Percentiles rank a stretch among this genome's conserved stretches.
Conservation (phyloP, 23 tunicate genomes). For the Diplosoma virens region DNA sequence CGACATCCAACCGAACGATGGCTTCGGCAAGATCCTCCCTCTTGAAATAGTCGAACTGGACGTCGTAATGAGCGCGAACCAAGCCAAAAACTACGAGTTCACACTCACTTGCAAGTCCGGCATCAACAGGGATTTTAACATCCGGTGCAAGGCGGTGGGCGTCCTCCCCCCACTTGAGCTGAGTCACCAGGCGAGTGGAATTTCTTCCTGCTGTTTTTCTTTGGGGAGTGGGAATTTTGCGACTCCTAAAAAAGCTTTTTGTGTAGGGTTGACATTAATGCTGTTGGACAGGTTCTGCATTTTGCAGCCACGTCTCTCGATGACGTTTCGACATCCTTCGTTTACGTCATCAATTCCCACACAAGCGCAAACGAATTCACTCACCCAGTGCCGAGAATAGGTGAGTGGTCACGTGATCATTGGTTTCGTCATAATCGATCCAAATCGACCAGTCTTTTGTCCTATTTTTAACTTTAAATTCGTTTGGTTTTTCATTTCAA, state of each 20-base stretch:
- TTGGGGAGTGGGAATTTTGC: not conserved
- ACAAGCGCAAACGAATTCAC: constrained; percentile 88
- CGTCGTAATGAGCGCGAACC: constrained; percentile 63
- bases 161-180: constrained; percentile 87
- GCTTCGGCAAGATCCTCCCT: constrained; percentile 89
- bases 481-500: too few relatives aligned
- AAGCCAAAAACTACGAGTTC: constrained; percentile 74
- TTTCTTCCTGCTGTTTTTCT: not conserved
- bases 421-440: too few relatives aligned
- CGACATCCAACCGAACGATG: constrained; percentile 94
- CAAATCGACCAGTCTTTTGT: too few relatives aligned
- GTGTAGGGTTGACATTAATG: not conserved
- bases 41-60: constrained; percentile 79
- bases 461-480: too few relatives aligned
- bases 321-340: constrained; percentile 45
- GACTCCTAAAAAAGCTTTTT: not conserved
- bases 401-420: constrained; percentile 19
- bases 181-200: constrained; percentile 62
- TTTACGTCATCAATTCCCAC: constrained; percentile 82
- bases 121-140: constrained; percentile 53
- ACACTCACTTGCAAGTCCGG: constrained; percentile 59
- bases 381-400: constrained; percentile 90
- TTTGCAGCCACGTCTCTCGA: constrained; percentile 90
- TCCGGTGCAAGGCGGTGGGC: constrained; percentile 72
- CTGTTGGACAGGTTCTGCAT: constrained; percentile 46